These are phyloP conservation scores for Drosophila prostipennis DNA, from an alignment of 2,888 invertebrate species.

Conservation along the genomic window DNA sequence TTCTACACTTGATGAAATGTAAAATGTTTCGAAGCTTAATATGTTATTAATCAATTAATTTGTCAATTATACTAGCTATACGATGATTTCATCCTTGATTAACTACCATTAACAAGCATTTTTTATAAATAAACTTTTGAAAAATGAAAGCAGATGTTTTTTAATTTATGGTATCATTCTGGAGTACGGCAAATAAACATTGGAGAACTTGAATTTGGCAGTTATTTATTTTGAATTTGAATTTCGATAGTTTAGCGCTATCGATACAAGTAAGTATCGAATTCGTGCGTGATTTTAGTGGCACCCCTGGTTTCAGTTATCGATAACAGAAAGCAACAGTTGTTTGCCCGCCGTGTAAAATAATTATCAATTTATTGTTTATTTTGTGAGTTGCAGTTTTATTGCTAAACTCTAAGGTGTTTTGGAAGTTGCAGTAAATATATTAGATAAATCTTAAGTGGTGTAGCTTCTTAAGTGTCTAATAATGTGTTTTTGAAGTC, in stretches of 20 bases:
- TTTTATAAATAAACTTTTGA: conserved; percentile 73
- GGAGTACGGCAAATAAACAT: background rate
- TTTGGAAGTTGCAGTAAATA: background rate
- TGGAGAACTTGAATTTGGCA: background rate
- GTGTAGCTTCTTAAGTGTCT: too few species aligned
- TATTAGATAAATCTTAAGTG: background rate
- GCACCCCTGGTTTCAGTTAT: background rate
- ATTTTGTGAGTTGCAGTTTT: background rate
- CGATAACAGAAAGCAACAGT: background rate
- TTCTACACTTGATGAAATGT: conserved; percentile 31
- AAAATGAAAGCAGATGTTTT: conserved; percentile 33
- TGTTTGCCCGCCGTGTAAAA: background rate
- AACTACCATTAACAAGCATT: conserved; percentile 67
- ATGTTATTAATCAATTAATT: conserved; percentile 63
- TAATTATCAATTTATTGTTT: background rate
- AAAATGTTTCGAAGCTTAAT: conserved; percentile 52
- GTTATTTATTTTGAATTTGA: background rate
- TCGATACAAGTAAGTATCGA: too few species aligned
- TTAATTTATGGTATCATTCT: too few species aligned
- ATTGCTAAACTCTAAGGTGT: background rate
- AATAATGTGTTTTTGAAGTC: background rate
- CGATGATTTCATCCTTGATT: conserved; percentile 43
- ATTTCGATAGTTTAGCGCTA: background rate
- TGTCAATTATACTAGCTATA: conserved; percentile 58
- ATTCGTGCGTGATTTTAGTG: background rate